These are phyloP conservation scores for Bombus pascuorum DNA, from an alignment of 1,140 invertebrate species.

Conservation along the genomic window DNA sequence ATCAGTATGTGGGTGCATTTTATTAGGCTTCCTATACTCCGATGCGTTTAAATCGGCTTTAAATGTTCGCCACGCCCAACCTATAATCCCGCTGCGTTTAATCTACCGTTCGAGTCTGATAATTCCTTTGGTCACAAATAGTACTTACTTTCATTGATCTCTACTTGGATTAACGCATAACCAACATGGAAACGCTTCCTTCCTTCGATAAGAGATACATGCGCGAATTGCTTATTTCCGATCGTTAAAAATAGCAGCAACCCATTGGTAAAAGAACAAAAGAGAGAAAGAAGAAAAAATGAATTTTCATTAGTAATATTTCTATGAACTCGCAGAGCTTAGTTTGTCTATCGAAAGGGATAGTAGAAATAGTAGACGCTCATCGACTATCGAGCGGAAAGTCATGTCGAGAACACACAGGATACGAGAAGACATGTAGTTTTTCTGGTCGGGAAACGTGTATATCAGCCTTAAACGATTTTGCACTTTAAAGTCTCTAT, in stretches of 20 bases:
- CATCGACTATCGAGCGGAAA: not conserved
- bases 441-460: not conserved
- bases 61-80: conserved; percentile 48
- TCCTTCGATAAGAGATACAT: too few relatives aligned
- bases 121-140: conserved; percentile 23
- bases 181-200: too few relatives aligned
- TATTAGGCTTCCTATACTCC: conserved; percentile 54
- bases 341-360: not conserved
- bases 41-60: conserved; percentile 40
- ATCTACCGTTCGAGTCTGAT: conserved; percentile 31
- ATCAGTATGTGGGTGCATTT: conserved; percentile 65
- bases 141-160: conserved; percentile 14
- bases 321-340: not conserved
- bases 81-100: conserved; percentile 25
- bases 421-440: not conserved
- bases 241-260: too few relatives aligned
- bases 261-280: too few relatives aligned
- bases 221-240: too few relatives aligned
- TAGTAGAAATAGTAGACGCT: not conserved
- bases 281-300: too few relatives aligned
- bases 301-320: too few relatives aligned
- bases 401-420: not conserved
- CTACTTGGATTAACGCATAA: not conserved
- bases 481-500: conserved; percentile 48
- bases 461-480: conserved; percentile 31